These are phyloP conservation scores for Calliphora vomitoria DNA, from an alignment of 2,888 invertebrate genomes.

Conservation along the genomic window DNA sequence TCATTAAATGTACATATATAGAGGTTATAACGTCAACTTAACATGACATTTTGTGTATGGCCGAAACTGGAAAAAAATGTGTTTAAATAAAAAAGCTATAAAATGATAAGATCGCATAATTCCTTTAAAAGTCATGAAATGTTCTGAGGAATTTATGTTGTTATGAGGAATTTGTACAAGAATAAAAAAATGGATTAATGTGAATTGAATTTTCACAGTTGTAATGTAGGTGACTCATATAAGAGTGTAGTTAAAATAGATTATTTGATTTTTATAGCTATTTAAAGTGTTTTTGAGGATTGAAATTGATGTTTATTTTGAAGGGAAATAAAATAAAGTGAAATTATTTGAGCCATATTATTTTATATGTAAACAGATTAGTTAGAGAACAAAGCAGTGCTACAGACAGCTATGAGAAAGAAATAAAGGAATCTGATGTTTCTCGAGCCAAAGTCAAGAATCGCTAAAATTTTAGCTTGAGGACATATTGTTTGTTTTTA, in stretches of 20 bases:
- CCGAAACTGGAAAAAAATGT: conserved; percentile 1
- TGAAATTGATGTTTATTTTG: not conserved
- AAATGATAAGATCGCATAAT: conserved; percentile 55
- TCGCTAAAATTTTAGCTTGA: no score
- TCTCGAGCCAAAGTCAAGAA: no score
- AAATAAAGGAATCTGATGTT: no score
- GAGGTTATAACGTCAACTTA: conserved; percentile 63
- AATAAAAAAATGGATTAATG: conserved; percentile 53
- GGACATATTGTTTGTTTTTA: no score
- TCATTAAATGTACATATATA: conserved; percentile 58
- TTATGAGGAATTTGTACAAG: conserved; percentile 20
- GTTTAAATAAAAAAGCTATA: conserved; percentile 43
- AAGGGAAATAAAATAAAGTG: not conserved
- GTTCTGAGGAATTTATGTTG: conserved; percentile 20
- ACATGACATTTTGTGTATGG: conserved; percentile 48
- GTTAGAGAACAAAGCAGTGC: not conserved
- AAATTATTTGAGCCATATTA: not conserved
- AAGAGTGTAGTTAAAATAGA: not conserved
- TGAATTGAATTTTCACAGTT: conserved; percentile 26
- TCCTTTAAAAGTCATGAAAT: conserved; percentile 49
- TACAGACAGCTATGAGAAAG: no score
- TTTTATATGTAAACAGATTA: not conserved
- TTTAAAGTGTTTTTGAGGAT: not conserved
- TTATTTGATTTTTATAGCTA: not conserved
- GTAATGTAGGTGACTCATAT: conserved; percentile 15